Evolutionary conservation across 2,888 invertebrate genomes (phyloP).

Genomic region (Drosophila seclusa): DNA sequence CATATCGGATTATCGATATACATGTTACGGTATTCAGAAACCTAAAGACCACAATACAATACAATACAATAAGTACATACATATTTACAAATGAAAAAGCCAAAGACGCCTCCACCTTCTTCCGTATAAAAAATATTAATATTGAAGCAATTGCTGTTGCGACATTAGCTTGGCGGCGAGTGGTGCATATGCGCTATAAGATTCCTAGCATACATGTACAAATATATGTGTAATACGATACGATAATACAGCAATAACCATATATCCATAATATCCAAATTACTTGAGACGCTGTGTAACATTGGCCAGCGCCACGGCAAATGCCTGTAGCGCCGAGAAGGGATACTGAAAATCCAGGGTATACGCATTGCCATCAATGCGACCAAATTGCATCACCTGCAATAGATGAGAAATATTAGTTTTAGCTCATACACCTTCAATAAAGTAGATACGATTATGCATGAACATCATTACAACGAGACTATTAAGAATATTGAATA

Average conservation of each 20-base stretch:
- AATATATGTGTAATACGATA: slow-evolving; percentile 33
- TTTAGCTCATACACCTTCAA: not conserved
- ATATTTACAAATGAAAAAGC: slow-evolving; percentile 73
- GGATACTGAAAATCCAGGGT: slow-evolving; percentile 99
- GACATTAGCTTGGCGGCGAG: slow-evolving; percentile 46
- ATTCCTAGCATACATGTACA: slow-evolving; percentile 32
- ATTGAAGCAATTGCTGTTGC: slow-evolving; percentile 50
- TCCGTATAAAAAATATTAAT: slow-evolving; percentile 71
- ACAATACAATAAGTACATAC: slow-evolving; percentile 56
- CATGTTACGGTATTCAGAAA: slow-evolving; percentile 67
- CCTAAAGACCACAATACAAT: slow-evolving; percentile 74
- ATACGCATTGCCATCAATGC: slow-evolving; percentile 99
- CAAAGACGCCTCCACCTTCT: slow-evolving; percentile 47
- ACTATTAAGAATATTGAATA: not conserved
- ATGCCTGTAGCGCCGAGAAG: slow-evolving; percentile 98
- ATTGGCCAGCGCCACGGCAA: slow-evolving; percentile 95
- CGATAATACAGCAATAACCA: slow-evolving; percentile 32
- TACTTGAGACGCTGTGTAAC: slow-evolving; percentile 85
- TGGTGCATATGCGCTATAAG: slow-evolving; percentile 28
- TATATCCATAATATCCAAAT: slow-evolving; percentile 38
- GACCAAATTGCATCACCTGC: slow-evolving; percentile 99
- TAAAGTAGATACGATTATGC: not conserved
- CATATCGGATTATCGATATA: slow-evolving; percentile 22
- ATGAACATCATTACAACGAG: not conserved
- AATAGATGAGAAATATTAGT: slow-evolving; percentile 24